Evolutionary conservation across 1,140 invertebrate genomes (phyloP).

Genomic region (Notospermus geniculatus): DNA sequence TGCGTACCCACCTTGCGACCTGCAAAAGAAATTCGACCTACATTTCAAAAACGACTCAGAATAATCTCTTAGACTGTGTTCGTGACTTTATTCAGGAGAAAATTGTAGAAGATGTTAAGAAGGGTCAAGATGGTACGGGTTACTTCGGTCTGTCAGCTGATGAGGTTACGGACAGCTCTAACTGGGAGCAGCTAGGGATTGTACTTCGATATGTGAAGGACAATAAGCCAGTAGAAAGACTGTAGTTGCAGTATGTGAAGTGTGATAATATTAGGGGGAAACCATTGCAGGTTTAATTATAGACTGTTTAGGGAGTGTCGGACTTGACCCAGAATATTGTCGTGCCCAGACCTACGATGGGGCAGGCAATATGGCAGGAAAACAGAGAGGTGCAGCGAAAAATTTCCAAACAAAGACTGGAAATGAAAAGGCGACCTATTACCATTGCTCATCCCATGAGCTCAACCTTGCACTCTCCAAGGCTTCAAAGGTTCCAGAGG

Average conservation of each 20-base stretch:
- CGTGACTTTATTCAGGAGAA: neutral
- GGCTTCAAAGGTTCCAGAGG: neutral
- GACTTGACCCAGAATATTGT: slow-evolving; percentile 13
- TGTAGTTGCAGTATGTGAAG: slow-evolving; percentile 18
- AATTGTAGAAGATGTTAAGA: neutral
- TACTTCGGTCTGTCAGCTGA: neutral
- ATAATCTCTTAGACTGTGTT: neutral
- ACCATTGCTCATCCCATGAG: slow-evolving; percentile 26
- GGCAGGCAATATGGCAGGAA: slow-evolving; percentile 26
- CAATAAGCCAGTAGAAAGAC: slow-evolving; percentile 18
- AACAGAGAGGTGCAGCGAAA: slow-evolving; percentile 16
- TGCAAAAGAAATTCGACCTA: neutral
- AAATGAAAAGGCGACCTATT: slow-evolving; percentile 17
- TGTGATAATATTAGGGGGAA: slow-evolving; percentile 20
- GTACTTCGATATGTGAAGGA: slow-evolving; percentile 19
- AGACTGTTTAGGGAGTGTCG: slow-evolving; percentile 11
- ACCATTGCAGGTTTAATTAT: slow-evolving; percentile 16
- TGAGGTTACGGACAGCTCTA: slow-evolving; percentile 1
- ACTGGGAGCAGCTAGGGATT: slow-evolving; percentile 25
- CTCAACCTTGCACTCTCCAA: slow-evolving; percentile 24
- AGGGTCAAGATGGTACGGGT: neutral
- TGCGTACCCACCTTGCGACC: neutral
- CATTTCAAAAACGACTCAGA: too few species aligned
- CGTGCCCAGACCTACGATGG: slow-evolving; percentile 24
- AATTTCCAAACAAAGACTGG: slow-evolving; percentile 13